Evolutionary conservation across 2,113 vertebrate genomes (phyloP).

Genomic region (Paracanthobrama guichenoti): DNA sequence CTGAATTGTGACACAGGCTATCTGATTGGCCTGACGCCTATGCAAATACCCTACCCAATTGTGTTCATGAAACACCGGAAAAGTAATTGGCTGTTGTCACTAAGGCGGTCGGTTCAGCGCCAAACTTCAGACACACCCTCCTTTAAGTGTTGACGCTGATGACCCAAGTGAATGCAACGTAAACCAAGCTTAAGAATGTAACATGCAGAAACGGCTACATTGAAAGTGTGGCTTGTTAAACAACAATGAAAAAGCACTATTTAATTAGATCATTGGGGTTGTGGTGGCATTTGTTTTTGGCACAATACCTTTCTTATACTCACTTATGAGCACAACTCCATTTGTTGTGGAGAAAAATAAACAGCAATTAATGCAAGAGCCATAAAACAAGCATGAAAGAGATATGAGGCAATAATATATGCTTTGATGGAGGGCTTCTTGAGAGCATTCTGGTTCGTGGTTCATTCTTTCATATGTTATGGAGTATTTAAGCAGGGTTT

Average conservation of each 20-base stretch:
- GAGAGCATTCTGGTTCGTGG: constrained; percentile 50
- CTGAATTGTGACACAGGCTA: too few relatives aligned
- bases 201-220: background rate
- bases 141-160: too few relatives aligned
- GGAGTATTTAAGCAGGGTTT: constrained; percentile 63
- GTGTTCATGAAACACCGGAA: too few relatives aligned
- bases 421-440: constrained; percentile 64
- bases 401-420: constrained; percentile 60
- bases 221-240: background rate
- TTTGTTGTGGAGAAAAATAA: constrained; percentile 56
- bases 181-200: too few relatives aligned
- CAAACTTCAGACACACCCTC: too few relatives aligned
- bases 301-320: background rate
- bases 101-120: too few relatives aligned
- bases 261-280: background rate
- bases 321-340: background rate
- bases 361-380: constrained; percentile 61
- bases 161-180: too few relatives aligned
- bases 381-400: constrained; percentile 56
- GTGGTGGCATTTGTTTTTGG: background rate
- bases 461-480: constrained; percentile 64
- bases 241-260: background rate
- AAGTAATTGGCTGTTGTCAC: too few relatives aligned
- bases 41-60: too few relatives aligned
- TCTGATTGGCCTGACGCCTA: too few relatives aligned